A percentile compares a stretch with the other conserved stretches of the same genome.
phyloP scores from a whole-genome alignment of 2,888 invertebrate genomes.

The Tyria jacobaeae region DNA sequence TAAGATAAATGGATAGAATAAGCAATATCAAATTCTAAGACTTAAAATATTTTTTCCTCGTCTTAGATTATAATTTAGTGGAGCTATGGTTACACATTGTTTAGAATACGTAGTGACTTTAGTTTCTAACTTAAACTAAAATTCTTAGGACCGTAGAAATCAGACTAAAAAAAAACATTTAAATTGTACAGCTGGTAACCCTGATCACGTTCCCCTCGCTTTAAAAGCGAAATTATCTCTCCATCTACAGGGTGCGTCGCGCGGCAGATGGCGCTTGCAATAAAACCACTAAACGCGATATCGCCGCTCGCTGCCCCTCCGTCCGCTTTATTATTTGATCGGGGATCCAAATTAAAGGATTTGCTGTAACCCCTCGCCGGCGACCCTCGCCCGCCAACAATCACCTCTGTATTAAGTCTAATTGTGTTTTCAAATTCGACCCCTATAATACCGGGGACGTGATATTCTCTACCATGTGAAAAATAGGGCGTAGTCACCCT shows the following conservation, averaged over 20 bases:
- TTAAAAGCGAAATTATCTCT: slow-evolving; percentile 84
- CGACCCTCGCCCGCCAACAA: slow-evolving; percentile 84
- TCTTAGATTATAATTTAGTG: background rate
- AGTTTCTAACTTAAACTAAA: background rate
- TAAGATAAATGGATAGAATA: background rate
- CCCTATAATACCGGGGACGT: slow-evolving; percentile 77
- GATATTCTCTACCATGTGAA: slow-evolving; percentile 75
- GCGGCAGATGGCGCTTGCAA: slow-evolving; percentile 86
- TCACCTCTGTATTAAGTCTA: slow-evolving; percentile 87
- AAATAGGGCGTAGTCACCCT: slow-evolving; percentile 79
- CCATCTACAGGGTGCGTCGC: slow-evolving; percentile 76
- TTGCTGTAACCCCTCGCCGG: slow-evolving; percentile 81
- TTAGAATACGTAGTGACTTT: background rate
- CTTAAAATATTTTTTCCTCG: background rate
- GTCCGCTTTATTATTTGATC: slow-evolving; percentile 85
- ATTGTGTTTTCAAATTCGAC: slow-evolving; percentile 86
- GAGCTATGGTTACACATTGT: background rate
- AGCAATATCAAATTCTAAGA: background rate
- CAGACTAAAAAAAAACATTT: background rate
- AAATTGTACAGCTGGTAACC: slow-evolving; percentile 7
- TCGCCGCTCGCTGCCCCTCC: slow-evolving; percentile 78
- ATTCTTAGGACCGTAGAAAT: background rate
- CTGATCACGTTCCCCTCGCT: slow-evolving; percentile 62
- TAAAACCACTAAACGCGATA: slow-evolving; percentile 87
- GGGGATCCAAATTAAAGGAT: slow-evolving; percentile 87